These are phyloP conservation scores for Menidia beryllina DNA, from an alignment of 2,113 vertebrate species.

Conservation along the genomic window DNA sequence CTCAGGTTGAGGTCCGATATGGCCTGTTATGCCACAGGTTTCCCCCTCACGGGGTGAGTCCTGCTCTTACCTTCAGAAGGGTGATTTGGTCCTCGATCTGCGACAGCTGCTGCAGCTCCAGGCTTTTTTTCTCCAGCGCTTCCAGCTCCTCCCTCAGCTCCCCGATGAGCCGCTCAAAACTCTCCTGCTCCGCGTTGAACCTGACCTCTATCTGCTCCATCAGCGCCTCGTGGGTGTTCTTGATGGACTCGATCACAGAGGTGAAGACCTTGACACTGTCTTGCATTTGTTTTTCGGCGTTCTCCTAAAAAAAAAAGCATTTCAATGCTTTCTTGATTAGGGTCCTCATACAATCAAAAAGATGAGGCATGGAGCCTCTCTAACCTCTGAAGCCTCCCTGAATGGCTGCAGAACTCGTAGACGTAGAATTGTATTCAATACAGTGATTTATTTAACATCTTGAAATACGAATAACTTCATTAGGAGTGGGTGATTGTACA, in stretches of 20 bases:
- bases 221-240: not conserved
- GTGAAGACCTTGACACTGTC: not conserved
- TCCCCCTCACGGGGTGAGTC: too few relatives aligned
- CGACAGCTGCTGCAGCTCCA: not conserved
- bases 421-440: too few relatives aligned
- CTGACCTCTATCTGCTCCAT: not conserved
- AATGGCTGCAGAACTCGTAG: accelerated
- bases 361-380: not conserved
- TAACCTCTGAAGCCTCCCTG: not conserved
- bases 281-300: not conserved
- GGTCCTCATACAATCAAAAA: not conserved
- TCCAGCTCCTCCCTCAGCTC: not conserved
- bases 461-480: too few relatives aligned
- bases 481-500: too few relatives aligned
- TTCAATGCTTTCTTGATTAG: not conserved
- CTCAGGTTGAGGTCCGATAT: too few relatives aligned
- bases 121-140: not conserved
- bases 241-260: not conserved
- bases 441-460: too few relatives aligned
- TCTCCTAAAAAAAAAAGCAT: not conserved
- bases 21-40: too few relatives aligned
- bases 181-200: not conserved
- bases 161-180: not conserved
- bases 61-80: not conserved
- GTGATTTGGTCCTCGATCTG: not conserved